phyloP scores from a whole-genome alignment of 2,888 invertebrate genomes.

The Eueremaeus valkanovi region DNA sequence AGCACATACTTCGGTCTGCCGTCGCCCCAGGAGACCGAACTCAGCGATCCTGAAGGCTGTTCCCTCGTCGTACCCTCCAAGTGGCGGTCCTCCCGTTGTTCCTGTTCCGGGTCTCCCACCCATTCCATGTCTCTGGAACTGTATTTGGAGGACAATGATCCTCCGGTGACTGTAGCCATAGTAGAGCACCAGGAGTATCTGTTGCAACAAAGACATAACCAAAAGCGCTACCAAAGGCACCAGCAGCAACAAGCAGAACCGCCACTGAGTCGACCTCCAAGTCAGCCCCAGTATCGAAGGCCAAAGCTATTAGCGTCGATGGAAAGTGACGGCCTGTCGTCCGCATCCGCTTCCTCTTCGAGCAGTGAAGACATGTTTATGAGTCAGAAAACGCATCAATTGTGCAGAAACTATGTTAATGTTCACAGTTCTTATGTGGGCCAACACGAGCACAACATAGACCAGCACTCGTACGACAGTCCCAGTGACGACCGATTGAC shows the following conservation, averaged over 20 bases:
- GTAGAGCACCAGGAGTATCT: slow-evolving; percentile 37
- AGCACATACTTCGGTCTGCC: slow-evolving; percentile 44
- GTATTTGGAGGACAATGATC: slow-evolving; percentile 34
- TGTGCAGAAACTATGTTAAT: slow-evolving; percentile 32
- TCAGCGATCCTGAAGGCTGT: slow-evolving; percentile 48
- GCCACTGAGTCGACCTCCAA: slow-evolving; percentile 8
- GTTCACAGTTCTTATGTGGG: slow-evolving; percentile 26
- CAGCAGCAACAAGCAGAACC: neutral
- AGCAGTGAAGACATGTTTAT: slow-evolving; percentile 37
- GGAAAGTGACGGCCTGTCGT: slow-evolving; percentile 47
- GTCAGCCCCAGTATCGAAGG: slow-evolving; percentile 33
- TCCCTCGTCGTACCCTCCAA: slow-evolving; percentile 36
- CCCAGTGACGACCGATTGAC: neutral
- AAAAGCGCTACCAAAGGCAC: neutral
- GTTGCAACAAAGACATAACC: slow-evolving; percentile 31
- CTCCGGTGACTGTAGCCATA: slow-evolving; percentile 32
- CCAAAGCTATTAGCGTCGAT: slow-evolving; percentile 46
- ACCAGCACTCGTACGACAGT: slow-evolving; percentile 18
- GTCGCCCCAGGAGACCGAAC: slow-evolving; percentile 48
- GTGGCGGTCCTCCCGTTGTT: slow-evolving; percentile 40
- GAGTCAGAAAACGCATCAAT: neutral
- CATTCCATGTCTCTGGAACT: slow-evolving; percentile 41
- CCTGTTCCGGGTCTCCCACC: slow-evolving; percentile 42
- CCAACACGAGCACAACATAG: neutral
- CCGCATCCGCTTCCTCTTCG: slow-evolving; percentile 35